Percentiles rank a stretch among this genome's conserved stretches.
Conservation (phyloP, 2,888 invertebrate genomes). For the Apocheima hispidaria region DNA sequence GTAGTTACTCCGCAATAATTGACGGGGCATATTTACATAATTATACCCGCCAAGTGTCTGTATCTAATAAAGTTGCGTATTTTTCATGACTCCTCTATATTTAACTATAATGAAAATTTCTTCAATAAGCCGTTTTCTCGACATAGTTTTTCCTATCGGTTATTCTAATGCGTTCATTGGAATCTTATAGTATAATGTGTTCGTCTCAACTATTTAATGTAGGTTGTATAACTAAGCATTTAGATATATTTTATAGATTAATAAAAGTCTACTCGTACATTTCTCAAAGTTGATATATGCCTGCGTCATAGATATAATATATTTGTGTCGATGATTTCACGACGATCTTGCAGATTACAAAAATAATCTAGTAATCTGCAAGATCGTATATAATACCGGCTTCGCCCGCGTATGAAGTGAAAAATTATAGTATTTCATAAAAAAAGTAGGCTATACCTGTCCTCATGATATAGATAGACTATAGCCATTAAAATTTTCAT, state of each 20-base stretch:
- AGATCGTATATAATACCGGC: too few relatives aligned
- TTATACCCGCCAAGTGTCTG: conserved; percentile 78
- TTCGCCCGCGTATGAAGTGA: too few relatives aligned
- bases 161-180: conserved; percentile 46
- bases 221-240: conserved; percentile 2
- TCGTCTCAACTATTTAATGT: conserved; percentile 27
- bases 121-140: conserved; percentile 56
- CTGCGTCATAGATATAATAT: too few relatives aligned
- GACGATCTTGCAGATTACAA: too few relatives aligned
- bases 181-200: conserved; percentile 32
- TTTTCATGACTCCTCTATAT: conserved; percentile 76
- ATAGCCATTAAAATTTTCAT: too few relatives aligned
- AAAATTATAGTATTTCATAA: too few relatives aligned
- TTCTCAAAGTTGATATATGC: too few relatives aligned
- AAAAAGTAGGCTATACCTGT: too few relatives aligned
- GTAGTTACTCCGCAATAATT: conserved; percentile 80
- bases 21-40: conserved; percentile 81
- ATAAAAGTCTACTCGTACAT: too few relatives aligned
- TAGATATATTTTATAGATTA: not conserved
- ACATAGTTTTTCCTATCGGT: conserved; percentile 52
- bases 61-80: conserved; percentile 83
- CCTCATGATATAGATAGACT: too few relatives aligned
- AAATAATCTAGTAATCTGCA: too few relatives aligned
- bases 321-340: too few relatives aligned
- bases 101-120: conserved; percentile 68